Base-by-base conservation (phyloP, 2,888 invertebrate species). In the Hipparchia sbordonii region DNA sequence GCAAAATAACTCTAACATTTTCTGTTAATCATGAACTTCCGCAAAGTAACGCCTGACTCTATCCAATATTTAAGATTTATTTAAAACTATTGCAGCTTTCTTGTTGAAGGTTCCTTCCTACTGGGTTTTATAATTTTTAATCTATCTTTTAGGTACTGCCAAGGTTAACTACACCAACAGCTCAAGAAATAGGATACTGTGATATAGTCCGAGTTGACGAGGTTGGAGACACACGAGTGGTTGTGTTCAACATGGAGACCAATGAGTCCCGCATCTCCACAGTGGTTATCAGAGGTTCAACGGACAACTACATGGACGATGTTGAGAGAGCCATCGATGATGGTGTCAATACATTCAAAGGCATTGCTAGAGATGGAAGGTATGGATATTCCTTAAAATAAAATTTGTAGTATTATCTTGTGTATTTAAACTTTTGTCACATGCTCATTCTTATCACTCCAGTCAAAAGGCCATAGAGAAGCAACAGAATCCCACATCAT, bases 271-370 rank as follows among this genome's bases (percentile, higher is more conserved):
- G 97, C 68, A 97, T 99, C 76, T 95, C 99, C 1, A 99, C 99
- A 0, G 96, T 99, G 79, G 96, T 99, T 10, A 95, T 99, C 75
- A 95, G 99, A 78, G 99, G 99, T 1, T 97, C 99, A 0, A 99
- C 99, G 5, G 98, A 99, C 79, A 99, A 99, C 88, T 98, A 97
- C 84, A 98, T 99, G 98, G 99, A 99, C 89, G 99, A 99, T 83
- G 97, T 99, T 82, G 99, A 99, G 91, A 95, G 99, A 75, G 98
- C 99, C 46, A 96, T 99, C 82, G 99, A 99, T 91, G 99, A 99
- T 94, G 99, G 99, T 75, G 98, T 99, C 33, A 99, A 99, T 87
- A 99, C 98, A 52, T 99, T 98, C 92, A 99, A 99, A 89, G 97
- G 97, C 70, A 94, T 98, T 56, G 96, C 97, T 0, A 96, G 96